Evolutionary conservation across 2,113 vertebrate species (phyloP), one percentile per base, ranked within the genome.

Genomic region (Vidua macroura): DNA sequence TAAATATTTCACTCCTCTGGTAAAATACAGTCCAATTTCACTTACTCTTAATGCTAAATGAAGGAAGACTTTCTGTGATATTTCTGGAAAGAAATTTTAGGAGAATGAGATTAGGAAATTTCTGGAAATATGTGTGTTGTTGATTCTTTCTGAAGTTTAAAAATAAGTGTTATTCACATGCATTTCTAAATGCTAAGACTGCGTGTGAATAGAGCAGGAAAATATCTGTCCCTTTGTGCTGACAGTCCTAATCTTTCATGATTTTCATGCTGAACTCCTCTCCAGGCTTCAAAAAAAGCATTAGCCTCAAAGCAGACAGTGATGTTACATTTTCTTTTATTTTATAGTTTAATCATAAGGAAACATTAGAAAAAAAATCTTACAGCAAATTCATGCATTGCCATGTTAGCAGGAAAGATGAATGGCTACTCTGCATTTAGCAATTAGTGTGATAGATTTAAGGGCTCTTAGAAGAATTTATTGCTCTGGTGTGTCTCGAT

Each of bases 391-490:
- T 41, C 75, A 48, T 68, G 85, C 44, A 33, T 86, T 83, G 58
- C 41, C 28, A 5, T 64, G 73, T 67, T 91, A 93, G 63, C 75
- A 58, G 59, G 56, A 53, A 82, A 77, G 69, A 81, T 23, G 28
- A 70, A 39, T 66, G 51, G 55, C 49, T 83, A 44, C 77, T 96
- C 69, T 68, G 70, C 60, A 52, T 88, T 24, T 88, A 77, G 66
- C 58, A 83, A 72, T 95, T 94, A 64, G 59, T 46, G 77, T 75
- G 88, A 93, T 66, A 91, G 92, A 94, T 96, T 96, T 96, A 94
- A 97, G 77, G 37, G 85, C 92, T 93, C 80, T 96, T 95, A 91
- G 74, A 93, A 87, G 74, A 93, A 96, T 96, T 96, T 95, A 94
- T 85, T 94, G 90, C 74, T 7, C 2, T 83, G 81, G 58, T 95